These are phyloP conservation scores for Diplodus puntazzo DNA, from an alignment of 2,797 vertebrate genomes.

Conservation along the genomic window DNA sequence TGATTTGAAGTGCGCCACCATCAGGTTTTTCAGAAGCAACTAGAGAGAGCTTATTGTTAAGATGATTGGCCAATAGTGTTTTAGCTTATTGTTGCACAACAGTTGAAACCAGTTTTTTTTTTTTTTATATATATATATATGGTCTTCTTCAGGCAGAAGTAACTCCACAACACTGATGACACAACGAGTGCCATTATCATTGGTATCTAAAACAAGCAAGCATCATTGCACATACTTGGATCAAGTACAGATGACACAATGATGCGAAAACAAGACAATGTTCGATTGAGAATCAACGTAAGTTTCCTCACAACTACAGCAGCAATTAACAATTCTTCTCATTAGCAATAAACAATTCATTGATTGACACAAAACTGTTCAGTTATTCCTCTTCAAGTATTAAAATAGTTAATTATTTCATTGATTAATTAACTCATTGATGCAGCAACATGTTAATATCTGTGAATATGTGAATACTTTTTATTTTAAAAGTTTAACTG, in stretches of 20 bases:
- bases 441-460: no score
- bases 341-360: no score
- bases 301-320: no score
- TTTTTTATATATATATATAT: neutral
- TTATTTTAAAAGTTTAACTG: neutral
- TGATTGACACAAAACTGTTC: no score
- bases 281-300: no score
- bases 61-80: neutral
- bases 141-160: neutral
- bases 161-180: neutral
- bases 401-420: no score
- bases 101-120: neutral
- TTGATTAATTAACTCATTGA: no score
- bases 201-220: neutral
- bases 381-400: no score
- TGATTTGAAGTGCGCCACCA: neutral
- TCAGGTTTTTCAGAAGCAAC: neutral
- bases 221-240: neutral
- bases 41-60: neutral
- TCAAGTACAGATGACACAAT: neutral
- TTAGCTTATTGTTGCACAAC: neutral
- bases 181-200: neutral
- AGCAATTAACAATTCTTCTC: no score
- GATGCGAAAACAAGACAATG: neutral
- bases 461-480: neutral